Base-by-base conservation (phyloP, 2,797 vertebrate species). In the Intellagama lesueurii region DNA sequence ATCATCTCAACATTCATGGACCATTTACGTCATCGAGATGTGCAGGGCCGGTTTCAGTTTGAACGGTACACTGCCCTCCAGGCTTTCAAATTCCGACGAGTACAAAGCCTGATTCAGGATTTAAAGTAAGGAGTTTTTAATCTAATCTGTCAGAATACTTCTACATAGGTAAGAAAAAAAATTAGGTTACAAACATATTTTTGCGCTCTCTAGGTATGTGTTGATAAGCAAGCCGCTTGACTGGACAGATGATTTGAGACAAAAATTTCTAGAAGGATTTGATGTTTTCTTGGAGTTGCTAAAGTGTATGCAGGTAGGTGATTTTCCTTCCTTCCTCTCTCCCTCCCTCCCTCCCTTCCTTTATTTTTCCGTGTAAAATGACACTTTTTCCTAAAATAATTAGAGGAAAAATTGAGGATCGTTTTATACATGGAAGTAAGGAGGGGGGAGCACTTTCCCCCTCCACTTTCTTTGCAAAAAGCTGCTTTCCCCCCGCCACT, bases 1-100 rank as follows among this genome's bases (percentile, higher is more conserved):
- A 99, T 99, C 96, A 98, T 99, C 96, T 98, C 97, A 95, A 98
- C 98, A 0, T 99, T 99, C 88, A 98, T 99, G 96, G 98, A 99
- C 88, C 99, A 99, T 92, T 96, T 99, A 82, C 97, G 98, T 81
- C 98, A 99, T 94, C 95, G 98, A 92, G 99, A 99, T 94, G 92
- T 98, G 78, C 98, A 99, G 94, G 99, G 99, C 60, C 98, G 98
- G 35, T 99, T 99, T 97, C 99, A 99, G 94, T 99, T 99, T 76
- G 98, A 99, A 94, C 97, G 98, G 89, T 99, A 99, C 92, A 99
- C 98, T 0, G 97, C 98, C 47, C 97, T 98, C 90, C 99, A 99
- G 94, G 98, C 98, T 95, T 99, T 99, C 96, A 99, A 99, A 96
- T 99, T 99, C 81, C 98, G 97, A 75, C 98, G 99, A 72, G 98